phyloP scores from a whole-genome alignment of 2,797 vertebrate genomes.

The Acanthurus leucopareius region DNA sequence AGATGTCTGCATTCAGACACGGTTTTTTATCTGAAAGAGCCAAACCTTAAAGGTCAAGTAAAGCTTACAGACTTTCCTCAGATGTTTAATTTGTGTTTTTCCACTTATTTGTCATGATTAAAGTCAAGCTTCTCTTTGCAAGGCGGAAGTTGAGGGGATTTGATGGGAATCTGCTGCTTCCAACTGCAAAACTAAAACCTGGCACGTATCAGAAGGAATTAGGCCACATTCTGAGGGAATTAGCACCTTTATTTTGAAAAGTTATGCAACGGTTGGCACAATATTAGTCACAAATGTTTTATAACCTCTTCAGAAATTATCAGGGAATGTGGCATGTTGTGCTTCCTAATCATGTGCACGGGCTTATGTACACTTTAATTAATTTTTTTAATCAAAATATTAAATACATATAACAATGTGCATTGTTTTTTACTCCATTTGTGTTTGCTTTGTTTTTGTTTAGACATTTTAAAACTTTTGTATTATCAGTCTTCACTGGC shows the following conservation, averaged over 20 bases:
- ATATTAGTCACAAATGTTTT: slow-evolving; percentile 39
- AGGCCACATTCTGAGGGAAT: slow-evolving; percentile 48
- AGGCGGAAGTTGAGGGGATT: slow-evolving; percentile 48
- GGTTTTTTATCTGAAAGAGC: slow-evolving; percentile 24
- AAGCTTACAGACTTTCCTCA: slow-evolving; percentile 28
- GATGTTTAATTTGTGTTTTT: slow-evolving; percentile 35
- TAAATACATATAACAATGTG: background rate
- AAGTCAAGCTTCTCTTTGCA: slow-evolving; percentile 24
- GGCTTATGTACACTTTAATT: fast-evolving
- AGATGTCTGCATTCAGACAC: background rate
- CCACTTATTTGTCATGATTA: slow-evolving; percentile 32
- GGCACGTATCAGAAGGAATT: slow-evolving; percentile 41
- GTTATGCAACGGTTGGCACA: slow-evolving; percentile 42
- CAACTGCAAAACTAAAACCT: slow-evolving; percentile 38
- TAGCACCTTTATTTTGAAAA: slow-evolving; percentile 38
- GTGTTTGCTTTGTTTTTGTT: background rate
- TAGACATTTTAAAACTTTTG: background rate
- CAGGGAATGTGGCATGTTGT: background rate
- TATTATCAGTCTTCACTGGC: background rate
- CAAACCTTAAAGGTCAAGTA: slow-evolving; percentile 35
- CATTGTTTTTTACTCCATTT: background rate
- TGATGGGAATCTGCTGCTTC: slow-evolving; percentile 34
- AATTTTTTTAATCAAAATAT: no score
- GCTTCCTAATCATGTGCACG: background rate
- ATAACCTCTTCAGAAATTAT: slow-evolving; percentile 18